A percentile compares a stretch with the other conserved stretches of the same genome.
Conservation (phyloP, 2,888 invertebrate species). For the Drosophila formosana region DNA sequence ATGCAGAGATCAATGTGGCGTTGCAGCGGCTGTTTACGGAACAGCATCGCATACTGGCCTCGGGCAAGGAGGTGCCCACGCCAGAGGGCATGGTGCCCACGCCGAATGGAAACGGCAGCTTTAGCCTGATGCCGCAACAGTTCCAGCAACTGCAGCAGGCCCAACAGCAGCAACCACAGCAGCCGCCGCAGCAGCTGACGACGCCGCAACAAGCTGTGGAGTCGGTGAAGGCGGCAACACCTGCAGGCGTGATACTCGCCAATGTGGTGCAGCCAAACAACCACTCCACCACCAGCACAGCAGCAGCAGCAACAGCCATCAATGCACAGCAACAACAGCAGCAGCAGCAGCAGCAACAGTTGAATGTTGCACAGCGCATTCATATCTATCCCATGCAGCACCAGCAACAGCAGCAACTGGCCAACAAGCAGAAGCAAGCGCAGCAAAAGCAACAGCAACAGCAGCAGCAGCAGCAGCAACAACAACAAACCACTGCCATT, state of each 20-base stretch:
- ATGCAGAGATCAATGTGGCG: slow-evolving; percentile 86
- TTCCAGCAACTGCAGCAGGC: slow-evolving; percentile 57
- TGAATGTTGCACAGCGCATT: slow-evolving; percentile 76
- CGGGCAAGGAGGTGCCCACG: slow-evolving; percentile 89
- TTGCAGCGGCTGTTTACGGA: slow-evolving; percentile 88
- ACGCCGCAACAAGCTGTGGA: slow-evolving; percentile 53
- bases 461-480: slow-evolving; percentile 62
- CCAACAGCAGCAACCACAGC: slow-evolving; percentile 49
- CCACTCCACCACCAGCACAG: slow-evolving; percentile 75
- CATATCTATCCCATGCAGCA: slow-evolving; percentile 84
- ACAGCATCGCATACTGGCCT: slow-evolving; percentile 90
- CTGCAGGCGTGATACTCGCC: slow-evolving; percentile 72
- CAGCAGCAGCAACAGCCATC: slow-evolving; percentile 68
- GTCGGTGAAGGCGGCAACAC: slow-evolving; percentile 37
- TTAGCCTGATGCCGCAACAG: slow-evolving; percentile 73
- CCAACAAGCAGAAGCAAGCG: slow-evolving; percentile 52
- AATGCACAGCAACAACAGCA: slow-evolving; percentile 82
- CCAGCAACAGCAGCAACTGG: slow-evolving; percentile 67
- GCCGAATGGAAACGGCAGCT: slow-evolving; percentile 76
- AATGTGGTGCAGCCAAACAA: slow-evolving; percentile 85
- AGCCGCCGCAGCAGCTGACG: slow-evolving; percentile 47
- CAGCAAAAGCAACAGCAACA: slow-evolving; percentile 67
- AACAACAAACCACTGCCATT: slow-evolving; percentile 31
- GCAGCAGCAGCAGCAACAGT: slow-evolving; percentile 67
- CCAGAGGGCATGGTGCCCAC: slow-evolving; percentile 85